Base-by-base conservation (phyloP, 1,140 invertebrate genomes). In the Drosophila lacertosa region DNA sequence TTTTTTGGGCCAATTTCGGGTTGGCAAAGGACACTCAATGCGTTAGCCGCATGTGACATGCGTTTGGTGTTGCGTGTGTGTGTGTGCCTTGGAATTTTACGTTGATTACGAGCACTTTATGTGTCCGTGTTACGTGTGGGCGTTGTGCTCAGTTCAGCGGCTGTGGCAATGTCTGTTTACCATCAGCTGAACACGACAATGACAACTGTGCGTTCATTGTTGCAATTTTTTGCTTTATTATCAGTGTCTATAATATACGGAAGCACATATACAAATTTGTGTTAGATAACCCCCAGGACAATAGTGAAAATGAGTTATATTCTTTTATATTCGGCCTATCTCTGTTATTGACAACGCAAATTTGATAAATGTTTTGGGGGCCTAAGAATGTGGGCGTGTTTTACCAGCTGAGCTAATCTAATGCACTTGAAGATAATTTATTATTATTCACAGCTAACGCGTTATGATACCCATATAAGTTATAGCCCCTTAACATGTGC, bases 21-120 rank as follows among this genome's bases (percentile, higher is more conserved):
- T 39, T 57, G 53, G 51, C 35, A 66, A 53, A 66, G 62, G 54
- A 66, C 64, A 67, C 47, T 67, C 68, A 50, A 39, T 64, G 50
- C 66, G 59, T 69, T 69, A 54, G 65, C 62, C 24, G 59, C 66
- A 55, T 48, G 42, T 69, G 40, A 69, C 59, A 63, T 48, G 39
- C 11, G 29, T 55, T 18, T 42, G 58, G 22, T 39, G 10, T 39
- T 22, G n/a, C 29, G 33, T 47, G 60, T 53, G 57, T 55, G 54
- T 39, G 68, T 57, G 78, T 74, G 74, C 44, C 48, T 58, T 75
- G 68, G 69, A 84, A 74, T 86, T 84, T 86, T 75, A 81, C 81
- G 81, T 84, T 86, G 81, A 84, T 86, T 86, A 84, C 81, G 77
- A 84, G 81, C 81, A 86, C 77, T 84, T 84, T 84, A 81, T 86